Base-by-base conservation (phyloP, 2,113 vertebrate genomes). In the Pachyramphus minor region DNA sequence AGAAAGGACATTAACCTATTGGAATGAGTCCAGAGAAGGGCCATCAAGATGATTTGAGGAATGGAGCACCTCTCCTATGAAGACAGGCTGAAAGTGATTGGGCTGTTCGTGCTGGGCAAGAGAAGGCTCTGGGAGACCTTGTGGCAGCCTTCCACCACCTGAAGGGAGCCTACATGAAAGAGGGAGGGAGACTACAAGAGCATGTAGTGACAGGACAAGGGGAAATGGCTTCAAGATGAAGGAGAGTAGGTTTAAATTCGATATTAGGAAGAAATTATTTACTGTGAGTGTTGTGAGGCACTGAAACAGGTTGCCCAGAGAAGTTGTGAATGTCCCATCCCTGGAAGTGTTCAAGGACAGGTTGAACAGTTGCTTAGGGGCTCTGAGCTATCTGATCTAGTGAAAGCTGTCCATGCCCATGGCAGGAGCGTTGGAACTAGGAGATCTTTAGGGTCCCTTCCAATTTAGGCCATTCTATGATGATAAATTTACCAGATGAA, bases 11-110 rank as follows among this genome's bases (percentile, higher is more conserved):
- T 1, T 2, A 4, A 28, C 7, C 68, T 52, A 33, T 2, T 21
- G 59, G 60, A 50, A 0, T 20, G 27, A n/a, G 19, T 9, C 33
- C 33, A 0, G 0, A 18, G 60, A 14, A 82, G 20, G 20, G 20
- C 24, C 45, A 41, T 8, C 30, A n/a, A 45, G 67, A 53, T 22
- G 8, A 9, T 31, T 39, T 75, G 45, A 47, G 69, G 9, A 9
- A 6, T 68, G 39, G 69, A 82, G 11, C 30, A 45, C 13, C 37
- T 52, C 39, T 67, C 52, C 33, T 53, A 0, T 39, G 39, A 53
- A 39, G 28, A 28, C 13, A n/a, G 27, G 25, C 24, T 60, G 45
- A 53, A 28, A 53, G 33, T 60, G 28, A 3, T 68, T 30, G 30
- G 27, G 45, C n/a, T 89, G 28, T 25, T 53, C 53, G 60, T 39